These are phyloP conservation scores for Penaeus chinensis DNA, from an alignment of 1,140 invertebrate genomes.

Conservation along the genomic window DNA sequence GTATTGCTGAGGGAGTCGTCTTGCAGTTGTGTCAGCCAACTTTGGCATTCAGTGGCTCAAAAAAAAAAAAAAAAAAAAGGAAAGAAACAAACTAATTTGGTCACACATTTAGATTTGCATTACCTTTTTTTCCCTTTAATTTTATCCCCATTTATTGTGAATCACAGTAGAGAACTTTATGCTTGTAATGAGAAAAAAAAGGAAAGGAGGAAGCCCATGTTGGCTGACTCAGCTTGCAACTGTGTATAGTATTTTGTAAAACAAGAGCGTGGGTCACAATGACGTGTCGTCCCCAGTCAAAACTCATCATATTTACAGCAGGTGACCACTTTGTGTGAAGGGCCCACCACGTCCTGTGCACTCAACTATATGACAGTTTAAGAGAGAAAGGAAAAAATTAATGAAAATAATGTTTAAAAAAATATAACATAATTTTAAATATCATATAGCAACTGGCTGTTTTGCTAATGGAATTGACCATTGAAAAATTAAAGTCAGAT, in stretches of 20 bases:
- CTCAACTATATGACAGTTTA: too few relatives aligned
- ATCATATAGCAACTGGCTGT: too few relatives aligned
- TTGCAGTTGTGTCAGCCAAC: too few relatives aligned
- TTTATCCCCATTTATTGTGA: not conserved
- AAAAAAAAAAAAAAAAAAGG: too few relatives aligned
- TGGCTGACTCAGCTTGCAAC: slow-evolving; percentile 24
- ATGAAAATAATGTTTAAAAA: not conserved
- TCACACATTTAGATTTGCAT: too few relatives aligned
- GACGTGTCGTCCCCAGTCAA: slow-evolving; percentile 45
- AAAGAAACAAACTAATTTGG: too few relatives aligned
- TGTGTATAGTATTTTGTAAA: slow-evolving; percentile 50
- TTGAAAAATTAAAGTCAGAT: too few relatives aligned
- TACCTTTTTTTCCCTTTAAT: too few relatives aligned
- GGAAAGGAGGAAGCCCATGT: slow-evolving; percentile 1
- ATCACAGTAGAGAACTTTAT: slow-evolving; percentile 23
- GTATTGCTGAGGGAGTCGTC: too few relatives aligned
- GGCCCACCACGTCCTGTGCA: not conserved
- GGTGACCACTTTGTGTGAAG: slow-evolving; percentile 12
- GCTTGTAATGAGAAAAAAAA: not conserved
- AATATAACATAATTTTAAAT: not conserved
- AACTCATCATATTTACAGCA: slow-evolving; percentile 33
- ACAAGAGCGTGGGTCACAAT: slow-evolving; percentile 39
- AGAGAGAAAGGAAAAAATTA: not conserved
- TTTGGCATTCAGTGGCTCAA: too few relatives aligned
- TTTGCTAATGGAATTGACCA: too few relatives aligned